Evolutionary conservation across 2,797 vertebrate species (phyloP), one percentile per base, ranked within the genome.

Genomic region (Acanthurus tractus): DNA sequence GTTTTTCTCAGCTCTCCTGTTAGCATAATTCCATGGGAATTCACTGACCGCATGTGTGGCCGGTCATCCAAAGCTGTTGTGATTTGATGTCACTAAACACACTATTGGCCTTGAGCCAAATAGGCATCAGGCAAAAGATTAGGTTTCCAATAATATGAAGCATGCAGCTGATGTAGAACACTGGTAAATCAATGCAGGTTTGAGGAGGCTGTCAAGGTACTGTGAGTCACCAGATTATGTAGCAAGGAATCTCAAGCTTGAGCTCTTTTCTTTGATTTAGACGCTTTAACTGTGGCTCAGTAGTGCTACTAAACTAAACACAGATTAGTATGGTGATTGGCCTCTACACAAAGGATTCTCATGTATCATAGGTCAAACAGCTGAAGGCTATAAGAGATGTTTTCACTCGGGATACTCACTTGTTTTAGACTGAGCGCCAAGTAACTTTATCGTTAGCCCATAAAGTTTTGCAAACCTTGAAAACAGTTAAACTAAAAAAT

Each of bases 111-210:
- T 29, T 45, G 34, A 58, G 83, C 80, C 85, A 87, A 84, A 81
- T 71, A 52, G 65, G 62, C 74, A 86, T 76, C 73, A 75, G 79
- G 69, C 70, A 62, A 83, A 79, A 83, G 76, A 91, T 88, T 76
- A 78, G 73, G 76, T 88, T 81, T 88, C 85, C 83, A 81, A 86
- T 89, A 87, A 83, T 85, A 85, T 85, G 70, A 85, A 79, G 76
- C 84, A 75, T 59, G 72, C 73, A 77, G 85, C 82, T 81, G 83
- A 87, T 84, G 78, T 76, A 80, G 69, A 88, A 78, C 48, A 65
- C 77, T 86, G 76, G 84, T 80, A 82, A 88, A 92, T 93, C 89
- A 57, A 88, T 91, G 69, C 46, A 40, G 66, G 71, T 78, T 66
- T 77, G 78, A 85, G 72, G 84, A 85, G 72, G 65, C 76, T 72